Evolutionary conservation across 1,140 invertebrate species (phyloP), one percentile per base, ranked within the genome.

Genomic region (Gryllus bimaculatus): DNA sequence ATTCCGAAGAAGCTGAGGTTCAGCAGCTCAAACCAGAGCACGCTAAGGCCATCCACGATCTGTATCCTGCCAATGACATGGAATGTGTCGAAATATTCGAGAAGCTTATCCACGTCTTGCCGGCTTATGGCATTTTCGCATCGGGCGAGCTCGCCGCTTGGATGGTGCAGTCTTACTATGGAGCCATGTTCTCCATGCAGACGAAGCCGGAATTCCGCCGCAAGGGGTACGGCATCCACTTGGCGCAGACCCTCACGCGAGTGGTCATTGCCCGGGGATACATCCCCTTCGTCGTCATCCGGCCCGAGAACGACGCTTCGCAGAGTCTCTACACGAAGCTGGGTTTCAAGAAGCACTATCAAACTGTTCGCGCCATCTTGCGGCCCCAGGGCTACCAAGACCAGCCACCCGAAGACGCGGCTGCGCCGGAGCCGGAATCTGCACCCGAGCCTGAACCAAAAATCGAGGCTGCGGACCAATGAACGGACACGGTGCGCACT

Each of bases 181-280:
- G 93, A 26, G 93, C 93, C 74, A 94, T 95, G 93, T 94, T 94
- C 85, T 94, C 93, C n/a, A 95, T 95, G 93, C 93, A 94, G 86
- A 95, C 93, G 78, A 89, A 90, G 84, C 93, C 93, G 47, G 92
- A 94, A 84, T 92, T 91, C 85, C 89, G 93, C 80, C 88, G 93
- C 82, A 94, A 94, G 89, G 93, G 93, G 81, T 90, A 85, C 82
- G 92, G 92, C 76, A 91, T 92, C 66, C 90, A 89, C 82, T 85
- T 93, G 79, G 92, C 92, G 75, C 88, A 89, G 80, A 86, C 87
- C 78, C 84, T 90, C 82, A 93, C 92, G 78, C 91, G 91, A 83
- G 88, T 90, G 76, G 93, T 94, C 66, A 89, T 90, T 39, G 89
- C 92, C 78, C 88, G 92, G 48, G 93, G 93, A 81, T 95, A 94